phyloP scores from a whole-genome alignment of 2,797 vertebrate genomes.

The Nyctalus aviator region DNA sequence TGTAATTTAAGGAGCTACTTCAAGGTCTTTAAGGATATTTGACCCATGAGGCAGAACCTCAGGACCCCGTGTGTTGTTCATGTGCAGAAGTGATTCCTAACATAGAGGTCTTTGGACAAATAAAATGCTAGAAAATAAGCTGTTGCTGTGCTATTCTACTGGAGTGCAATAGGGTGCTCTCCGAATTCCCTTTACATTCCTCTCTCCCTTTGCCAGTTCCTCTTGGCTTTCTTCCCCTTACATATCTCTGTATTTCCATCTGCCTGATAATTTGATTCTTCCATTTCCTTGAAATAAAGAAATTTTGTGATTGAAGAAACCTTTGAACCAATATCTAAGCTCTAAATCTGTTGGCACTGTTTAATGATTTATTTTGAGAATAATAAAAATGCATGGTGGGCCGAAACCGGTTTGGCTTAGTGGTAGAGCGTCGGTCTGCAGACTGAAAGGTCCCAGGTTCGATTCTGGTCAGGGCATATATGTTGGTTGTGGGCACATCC shows the following conservation, averaged over 20 bases:
- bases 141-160: neutral
- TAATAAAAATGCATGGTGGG: neutral
- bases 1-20: slow-evolving; percentile 49
- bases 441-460: no score
- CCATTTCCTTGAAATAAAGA: slow-evolving; percentile 54
- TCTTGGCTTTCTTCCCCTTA: slow-evolving; percentile 46
- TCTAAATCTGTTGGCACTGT: slow-evolving; percentile 5
- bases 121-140: slow-evolving; percentile 33
- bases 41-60: neutral
- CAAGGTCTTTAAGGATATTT: slow-evolving; percentile 40
- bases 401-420: no score
- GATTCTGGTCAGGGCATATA: no score
- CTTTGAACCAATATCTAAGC: slow-evolving; percentile 38
- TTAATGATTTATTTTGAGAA: slow-evolving; percentile 41
- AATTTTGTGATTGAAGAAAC: slow-evolving; percentile 38
- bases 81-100: neutral
- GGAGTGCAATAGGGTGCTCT: neutral
- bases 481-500: no score
- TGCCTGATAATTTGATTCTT: slow-evolving; percentile 28
- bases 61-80: neutral
- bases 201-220: slow-evolving; percentile 16
- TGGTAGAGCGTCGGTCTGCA: no score
- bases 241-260: slow-evolving; percentile 28
- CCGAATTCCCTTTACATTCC: neutral
- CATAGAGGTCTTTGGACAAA: slow-evolving; percentile 21